phyloP scores from a whole-genome alignment of 2,888 invertebrate genomes.

The Orthosia gothica region DNA sequence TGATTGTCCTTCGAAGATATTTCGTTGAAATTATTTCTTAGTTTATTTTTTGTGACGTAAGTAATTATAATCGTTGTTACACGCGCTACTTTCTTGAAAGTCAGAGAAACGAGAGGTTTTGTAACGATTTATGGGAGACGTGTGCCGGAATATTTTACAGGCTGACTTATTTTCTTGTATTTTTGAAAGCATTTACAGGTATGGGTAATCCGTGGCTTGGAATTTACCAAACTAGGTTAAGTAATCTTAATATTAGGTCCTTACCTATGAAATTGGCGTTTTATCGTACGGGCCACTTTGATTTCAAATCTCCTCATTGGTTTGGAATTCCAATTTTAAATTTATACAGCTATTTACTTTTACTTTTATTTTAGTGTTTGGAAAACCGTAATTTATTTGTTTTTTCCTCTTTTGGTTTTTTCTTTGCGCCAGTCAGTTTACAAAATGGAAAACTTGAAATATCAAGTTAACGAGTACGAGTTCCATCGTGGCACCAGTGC shows the following conservation, averaged over 20 bases:
- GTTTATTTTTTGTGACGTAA: slow-evolving; percentile 45
- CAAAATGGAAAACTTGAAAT: too few species aligned
- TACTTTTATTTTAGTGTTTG: too few species aligned
- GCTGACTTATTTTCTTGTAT: background rate
- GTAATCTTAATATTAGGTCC: background rate
- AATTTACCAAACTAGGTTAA: background rate
- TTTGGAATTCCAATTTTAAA: too few species aligned
- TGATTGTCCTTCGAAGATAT: slow-evolving; percentile 50
- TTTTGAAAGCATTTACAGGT: background rate
- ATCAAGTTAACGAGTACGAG: too few species aligned
- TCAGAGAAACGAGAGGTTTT: background rate
- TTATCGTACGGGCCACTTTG: too few species aligned
- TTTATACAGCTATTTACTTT: too few species aligned
- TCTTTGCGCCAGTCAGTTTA: too few species aligned
- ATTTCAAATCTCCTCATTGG: too few species aligned
- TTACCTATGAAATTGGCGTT: too few species aligned
- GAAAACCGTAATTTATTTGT: too few species aligned
- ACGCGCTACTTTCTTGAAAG: slow-evolving; percentile 36
- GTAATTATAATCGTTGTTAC: slow-evolving; percentile 3
- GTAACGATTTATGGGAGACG: background rate
- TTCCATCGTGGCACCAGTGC: too few species aligned
- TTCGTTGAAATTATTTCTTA: slow-evolving; percentile 23
- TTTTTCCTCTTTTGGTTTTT: too few species aligned
- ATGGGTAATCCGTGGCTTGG: background rate
- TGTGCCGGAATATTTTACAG: background rate